Conservation (phyloP, 2,113 vertebrate species). For the Calonectris borealis region DNA sequence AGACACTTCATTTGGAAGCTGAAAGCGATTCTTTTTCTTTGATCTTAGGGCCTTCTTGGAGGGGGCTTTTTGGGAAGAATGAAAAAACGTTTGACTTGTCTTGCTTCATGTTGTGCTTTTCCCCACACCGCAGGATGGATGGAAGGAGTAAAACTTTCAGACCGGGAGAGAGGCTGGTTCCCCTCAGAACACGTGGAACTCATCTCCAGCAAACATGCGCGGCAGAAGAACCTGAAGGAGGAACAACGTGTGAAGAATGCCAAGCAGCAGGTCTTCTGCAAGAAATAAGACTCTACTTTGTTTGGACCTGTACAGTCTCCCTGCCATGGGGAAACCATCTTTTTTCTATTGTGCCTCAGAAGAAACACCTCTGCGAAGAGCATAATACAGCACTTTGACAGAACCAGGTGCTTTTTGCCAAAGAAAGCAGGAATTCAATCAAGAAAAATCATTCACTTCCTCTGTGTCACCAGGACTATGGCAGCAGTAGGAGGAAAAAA, state of each 20-base stretch:
- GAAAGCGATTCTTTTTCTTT: not conserved
- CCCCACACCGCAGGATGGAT: constrained; percentile 85
- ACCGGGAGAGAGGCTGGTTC: constrained; percentile 91
- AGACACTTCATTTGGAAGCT: not conserved
- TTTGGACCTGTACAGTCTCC: constrained; percentile 13
- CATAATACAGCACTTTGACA: constrained; percentile 22
- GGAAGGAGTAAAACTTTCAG: constrained; percentile 88
- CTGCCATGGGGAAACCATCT: not conserved
- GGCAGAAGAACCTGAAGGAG: constrained; percentile 88
- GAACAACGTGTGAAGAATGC: constrained; percentile 88
- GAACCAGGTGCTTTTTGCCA: constrained; percentile 12
- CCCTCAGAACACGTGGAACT: constrained; percentile 84
- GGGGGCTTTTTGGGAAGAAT: not conserved
- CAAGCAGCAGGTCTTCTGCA: constrained; percentile 75
- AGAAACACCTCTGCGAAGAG: not conserved
- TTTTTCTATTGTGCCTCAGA: constrained; percentile 10
- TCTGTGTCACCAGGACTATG: not conserved
- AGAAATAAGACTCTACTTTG: constrained; percentile 43
- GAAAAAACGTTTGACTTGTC: not conserved
- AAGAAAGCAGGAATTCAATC: constrained; percentile 42
- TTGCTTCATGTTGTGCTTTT: not conserved
- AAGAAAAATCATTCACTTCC: constrained; percentile 11
- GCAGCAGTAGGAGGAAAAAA: not conserved
- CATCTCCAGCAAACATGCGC: constrained; percentile 81
- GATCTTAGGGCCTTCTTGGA: not conserved